Conservation (phyloP, 2,888 invertebrate species). For the Hypomecis atomaria region DNA sequence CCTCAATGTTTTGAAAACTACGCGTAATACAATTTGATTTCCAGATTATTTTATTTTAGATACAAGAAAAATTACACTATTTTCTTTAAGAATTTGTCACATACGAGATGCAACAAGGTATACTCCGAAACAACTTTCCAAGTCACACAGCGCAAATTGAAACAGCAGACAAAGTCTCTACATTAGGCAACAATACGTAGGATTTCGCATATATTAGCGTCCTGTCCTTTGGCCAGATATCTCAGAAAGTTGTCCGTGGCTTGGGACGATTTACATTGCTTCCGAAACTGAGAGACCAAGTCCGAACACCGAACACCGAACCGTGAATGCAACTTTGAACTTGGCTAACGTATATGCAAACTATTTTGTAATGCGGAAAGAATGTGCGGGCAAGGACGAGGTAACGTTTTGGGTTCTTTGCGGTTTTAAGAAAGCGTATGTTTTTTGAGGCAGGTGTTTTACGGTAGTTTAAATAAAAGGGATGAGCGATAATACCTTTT, state of each 20-base stretch:
- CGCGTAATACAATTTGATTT: no score
- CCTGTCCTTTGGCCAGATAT: constrained; percentile 82
- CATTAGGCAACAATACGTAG: constrained; percentile 80
- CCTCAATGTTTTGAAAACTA: no score
- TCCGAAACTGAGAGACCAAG: constrained; percentile 73
- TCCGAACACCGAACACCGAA: constrained; percentile 57
- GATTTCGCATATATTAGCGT: constrained; percentile 82
- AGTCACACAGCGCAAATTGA: constrained; percentile 68
- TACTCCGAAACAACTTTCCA: constrained; percentile 49
- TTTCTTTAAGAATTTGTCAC: no score
- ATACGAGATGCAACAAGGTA: constrained; percentile 32
- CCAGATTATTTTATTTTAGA: no score
- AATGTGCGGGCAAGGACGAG: constrained; percentile 48
- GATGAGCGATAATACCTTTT: constrained; percentile 38
- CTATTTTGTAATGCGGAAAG: constrained; percentile 61
- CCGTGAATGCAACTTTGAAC: constrained; percentile 55
- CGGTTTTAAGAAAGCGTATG: constrained; percentile 43
- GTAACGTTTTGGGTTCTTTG: constrained; percentile 39
- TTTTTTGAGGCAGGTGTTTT: constrained; percentile 43
- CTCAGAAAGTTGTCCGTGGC: constrained; percentile 68
- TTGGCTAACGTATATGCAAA: constrained; percentile 51
- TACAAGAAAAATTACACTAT: no score
- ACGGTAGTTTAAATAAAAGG: constrained; percentile 38
- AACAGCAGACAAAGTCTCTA: constrained; percentile 70
- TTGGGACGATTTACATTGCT: constrained; percentile 80